Percentiles rank a stretch among this genome's conserved stretches.
phyloP scores from a whole-genome alignment of 2,888 invertebrate genomes.

The Drosophila longiperda region DNA sequence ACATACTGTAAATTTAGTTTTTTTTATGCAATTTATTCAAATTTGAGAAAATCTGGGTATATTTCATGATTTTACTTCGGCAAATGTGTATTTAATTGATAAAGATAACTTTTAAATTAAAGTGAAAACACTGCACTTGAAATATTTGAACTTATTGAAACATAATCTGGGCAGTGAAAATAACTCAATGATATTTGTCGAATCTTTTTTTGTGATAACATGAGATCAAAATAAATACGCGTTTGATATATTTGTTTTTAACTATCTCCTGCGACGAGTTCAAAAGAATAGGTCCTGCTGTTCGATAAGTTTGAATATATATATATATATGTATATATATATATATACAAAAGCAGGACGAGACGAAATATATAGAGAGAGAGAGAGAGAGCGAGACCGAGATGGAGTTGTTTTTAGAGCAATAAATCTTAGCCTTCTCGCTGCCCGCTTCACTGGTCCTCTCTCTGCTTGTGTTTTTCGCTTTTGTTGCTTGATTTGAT shows the following conservation, averaged over 20 bases:
- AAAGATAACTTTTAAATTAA: not conserved
- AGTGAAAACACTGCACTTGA: not conserved
- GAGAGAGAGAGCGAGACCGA: not conserved
- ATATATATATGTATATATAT: too few relatives aligned
- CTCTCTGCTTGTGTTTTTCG: not conserved
- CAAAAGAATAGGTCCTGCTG: not conserved
- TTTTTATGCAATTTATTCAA: not conserved
- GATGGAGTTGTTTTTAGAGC: not conserved
- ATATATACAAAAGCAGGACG: not conserved
- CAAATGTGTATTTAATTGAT: not conserved
- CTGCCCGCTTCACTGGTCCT: not conserved
- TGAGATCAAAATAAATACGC: not conserved
- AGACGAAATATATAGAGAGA: not conserved
- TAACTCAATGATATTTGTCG: not conserved
- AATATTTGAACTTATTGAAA: not conserved
- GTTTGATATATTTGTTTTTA: not conserved
- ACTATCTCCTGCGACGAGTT: not conserved
- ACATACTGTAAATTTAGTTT: not conserved
- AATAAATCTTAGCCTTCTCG: not conserved
- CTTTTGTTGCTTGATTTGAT: constrained; percentile 15
- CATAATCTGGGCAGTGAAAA: not conserved
- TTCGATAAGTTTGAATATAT: not conserved
- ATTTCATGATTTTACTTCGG: not conserved
- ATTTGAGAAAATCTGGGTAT: not conserved
- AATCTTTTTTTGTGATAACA: not conserved